phyloP scores from a whole-genome alignment of 2,113 vertebrate genomes.

The Ursus arctos region DNA sequence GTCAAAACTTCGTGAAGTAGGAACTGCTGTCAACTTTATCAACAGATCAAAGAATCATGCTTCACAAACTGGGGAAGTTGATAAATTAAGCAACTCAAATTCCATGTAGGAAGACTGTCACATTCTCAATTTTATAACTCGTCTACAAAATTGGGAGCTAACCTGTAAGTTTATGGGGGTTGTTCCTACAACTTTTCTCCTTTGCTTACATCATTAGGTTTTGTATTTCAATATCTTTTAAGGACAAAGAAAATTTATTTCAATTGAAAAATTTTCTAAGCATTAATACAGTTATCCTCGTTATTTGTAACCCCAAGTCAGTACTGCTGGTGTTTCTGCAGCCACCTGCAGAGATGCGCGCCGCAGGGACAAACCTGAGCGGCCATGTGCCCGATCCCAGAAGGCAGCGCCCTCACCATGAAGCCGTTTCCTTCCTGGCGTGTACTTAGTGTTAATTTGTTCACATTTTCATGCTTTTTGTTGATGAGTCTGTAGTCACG shows the following conservation, averaged over 20 bases:
- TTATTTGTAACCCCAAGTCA: background rate
- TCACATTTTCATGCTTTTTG: background rate
- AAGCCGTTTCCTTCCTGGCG: background rate
- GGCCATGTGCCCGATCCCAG: background rate
- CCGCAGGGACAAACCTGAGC: background rate
- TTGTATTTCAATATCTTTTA: background rate
- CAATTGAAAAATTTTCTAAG: background rate
- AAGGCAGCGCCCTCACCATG: accelerated
- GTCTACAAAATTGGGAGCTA: background rate
- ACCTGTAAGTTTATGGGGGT: background rate
- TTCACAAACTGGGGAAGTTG: background rate
- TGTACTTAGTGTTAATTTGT: background rate
- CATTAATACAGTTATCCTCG: background rate
- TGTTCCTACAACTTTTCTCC: background rate
- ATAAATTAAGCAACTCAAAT: background rate
- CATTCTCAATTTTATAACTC: background rate
- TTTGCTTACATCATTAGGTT: background rate
- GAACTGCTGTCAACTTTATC: background rate
- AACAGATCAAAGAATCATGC: background rate
- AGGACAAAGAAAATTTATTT: background rate
- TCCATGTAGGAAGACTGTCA: background rate
- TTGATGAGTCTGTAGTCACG: background rate
- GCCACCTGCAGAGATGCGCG: accelerated
- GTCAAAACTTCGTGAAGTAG: background rate
- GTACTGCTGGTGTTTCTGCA: no score